These are phyloP conservation scores for Rhadinocentrus ornatus DNA, from an alignment of 2,797 vertebrate genomes.

Conservation along the genomic window DNA sequence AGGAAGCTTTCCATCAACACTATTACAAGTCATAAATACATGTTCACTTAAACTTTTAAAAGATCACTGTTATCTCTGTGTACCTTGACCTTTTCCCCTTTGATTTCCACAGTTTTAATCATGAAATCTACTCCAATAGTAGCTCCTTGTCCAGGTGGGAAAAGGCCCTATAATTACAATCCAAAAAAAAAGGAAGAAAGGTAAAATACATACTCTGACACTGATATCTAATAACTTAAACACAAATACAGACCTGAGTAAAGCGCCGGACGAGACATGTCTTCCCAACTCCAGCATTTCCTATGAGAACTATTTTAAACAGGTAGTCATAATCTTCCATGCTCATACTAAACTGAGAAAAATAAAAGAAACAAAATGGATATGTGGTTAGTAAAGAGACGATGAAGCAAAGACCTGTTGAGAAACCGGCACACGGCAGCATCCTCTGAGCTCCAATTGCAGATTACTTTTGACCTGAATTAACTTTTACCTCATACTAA, in stretches of 20 bases:
- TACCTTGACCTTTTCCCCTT: conserved; percentile 98
- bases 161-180: conserved; percentile 88
- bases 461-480: conserved; percentile 17
- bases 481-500: background rate
- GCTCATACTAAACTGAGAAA: conserved; percentile 91
- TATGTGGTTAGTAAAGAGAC: background rate
- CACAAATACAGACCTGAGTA: conserved; percentile 90
- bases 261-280: conserved; percentile 98
- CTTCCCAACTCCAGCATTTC: conserved; percentile 98
- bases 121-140: conserved; percentile 99
- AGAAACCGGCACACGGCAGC: background rate
- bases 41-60: background rate
- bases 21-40: background rate
- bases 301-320: conserved; percentile 99
- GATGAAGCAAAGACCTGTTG: conserved; percentile 6
- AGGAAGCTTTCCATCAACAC: background rate
- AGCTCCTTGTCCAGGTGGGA: conserved; percentile 98
- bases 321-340: conserved; percentile 99
- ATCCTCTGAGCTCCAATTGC: conserved; percentile 2
- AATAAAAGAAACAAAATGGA: conserved; percentile 5
- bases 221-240: background rate
- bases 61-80: background rate
- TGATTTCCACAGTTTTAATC: conserved; percentile 99
- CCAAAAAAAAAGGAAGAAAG: background rate
- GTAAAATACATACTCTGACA: background rate